Evolutionary conservation across 53 echinoderm and acorn worm genomes (phyloP).

Genomic region (Patiria pectinifera): DNA sequence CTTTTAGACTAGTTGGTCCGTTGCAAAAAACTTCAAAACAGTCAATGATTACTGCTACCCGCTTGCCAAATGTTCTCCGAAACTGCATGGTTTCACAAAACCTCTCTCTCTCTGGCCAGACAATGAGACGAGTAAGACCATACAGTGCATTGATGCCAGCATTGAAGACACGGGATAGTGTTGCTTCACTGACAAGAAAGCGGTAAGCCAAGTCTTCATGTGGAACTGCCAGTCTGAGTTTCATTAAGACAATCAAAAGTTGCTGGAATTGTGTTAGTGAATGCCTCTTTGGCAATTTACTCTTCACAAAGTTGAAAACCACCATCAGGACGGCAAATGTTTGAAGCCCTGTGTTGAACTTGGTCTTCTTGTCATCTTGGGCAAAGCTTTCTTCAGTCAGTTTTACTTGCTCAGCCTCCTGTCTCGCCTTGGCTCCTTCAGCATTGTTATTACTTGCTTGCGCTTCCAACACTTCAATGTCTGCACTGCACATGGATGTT

Average conservation of each 20-base stretch:
- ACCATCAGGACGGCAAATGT: slow-evolving; percentile 19
- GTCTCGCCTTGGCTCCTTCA: slow-evolving; percentile 31
- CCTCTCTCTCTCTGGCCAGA: slow-evolving; percentile 44
- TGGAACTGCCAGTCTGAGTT: slow-evolving; percentile 23
- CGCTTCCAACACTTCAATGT: slow-evolving; percentile 16
- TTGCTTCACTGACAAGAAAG: slow-evolving; percentile 13
- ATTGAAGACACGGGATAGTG: slow-evolving; percentile 2
- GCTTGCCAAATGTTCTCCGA: slow-evolving; percentile 33
- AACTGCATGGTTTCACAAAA: slow-evolving; percentile 31
- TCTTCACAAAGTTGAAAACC: slow-evolving; percentile 15
- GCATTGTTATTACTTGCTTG: slow-evolving; percentile 23
- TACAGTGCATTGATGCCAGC: slow-evolving; percentile 16
- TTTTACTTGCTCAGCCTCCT: background rate
- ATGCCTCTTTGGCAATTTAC: slow-evolving; percentile 2
- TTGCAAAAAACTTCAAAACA: slow-evolving; percentile 48
- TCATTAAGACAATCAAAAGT: slow-evolving; percentile 19
- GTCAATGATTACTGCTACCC: slow-evolving; percentile 53
- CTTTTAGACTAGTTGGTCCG: slow-evolving; percentile 21
- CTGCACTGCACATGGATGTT: slow-evolving; percentile 1
- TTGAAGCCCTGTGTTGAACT: slow-evolving; percentile 13
- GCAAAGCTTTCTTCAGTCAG: slow-evolving; percentile 27
- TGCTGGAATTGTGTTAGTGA: slow-evolving; percentile 13
- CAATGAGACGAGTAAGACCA: slow-evolving; percentile 11
- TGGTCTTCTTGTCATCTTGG: background rate
- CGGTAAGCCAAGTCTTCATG: slow-evolving; percentile 32